phyloP scores from a whole-genome alignment of 1,140 invertebrate genomes.

The Carposina sasakii region DNA sequence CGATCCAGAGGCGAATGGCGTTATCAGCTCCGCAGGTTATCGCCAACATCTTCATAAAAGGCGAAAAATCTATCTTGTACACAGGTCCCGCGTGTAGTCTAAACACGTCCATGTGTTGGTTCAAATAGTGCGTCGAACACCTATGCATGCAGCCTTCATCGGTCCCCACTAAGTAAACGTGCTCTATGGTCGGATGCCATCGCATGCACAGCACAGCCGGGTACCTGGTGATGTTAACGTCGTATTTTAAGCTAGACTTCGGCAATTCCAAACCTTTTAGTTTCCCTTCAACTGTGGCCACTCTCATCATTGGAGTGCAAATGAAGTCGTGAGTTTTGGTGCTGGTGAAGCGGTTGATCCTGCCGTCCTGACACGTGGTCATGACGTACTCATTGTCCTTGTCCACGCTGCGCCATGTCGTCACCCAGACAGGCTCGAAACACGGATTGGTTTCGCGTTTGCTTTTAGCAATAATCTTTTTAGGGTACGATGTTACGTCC shows the following conservation, averaged over 20 bases:
- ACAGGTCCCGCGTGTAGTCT: slow-evolving; percentile 86
- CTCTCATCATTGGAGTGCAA: slow-evolving; percentile 75
- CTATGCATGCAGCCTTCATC: slow-evolving; percentile 88
- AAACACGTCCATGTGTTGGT: slow-evolving; percentile 80
- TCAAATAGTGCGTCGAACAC: slow-evolving; percentile 78
- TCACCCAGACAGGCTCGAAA: slow-evolving; percentile 80
- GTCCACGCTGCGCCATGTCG: slow-evolving; percentile 71
- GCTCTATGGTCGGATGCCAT: slow-evolving; percentile 77
- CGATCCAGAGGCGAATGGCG: slow-evolving; percentile 84
- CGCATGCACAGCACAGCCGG: slow-evolving; percentile 76
- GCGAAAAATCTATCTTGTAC: slow-evolving; percentile 84
- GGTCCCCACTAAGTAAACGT: slow-evolving; percentile 85
- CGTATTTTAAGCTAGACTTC: slow-evolving; percentile 58
- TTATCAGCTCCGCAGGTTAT: slow-evolving; percentile 90
- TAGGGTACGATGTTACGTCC: slow-evolving; percentile 75
- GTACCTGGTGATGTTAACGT: slow-evolving; percentile 72
- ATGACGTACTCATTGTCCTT: slow-evolving; percentile 66
- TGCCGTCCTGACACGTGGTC: slow-evolving; percentile 74
- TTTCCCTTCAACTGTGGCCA: slow-evolving; percentile 76
- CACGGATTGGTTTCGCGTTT: slow-evolving; percentile 71
- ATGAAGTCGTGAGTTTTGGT: slow-evolving; percentile 73
- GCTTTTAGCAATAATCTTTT: slow-evolving; percentile 72
- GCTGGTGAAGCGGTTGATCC: slow-evolving; percentile 71
- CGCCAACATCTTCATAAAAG: slow-evolving; percentile 82
- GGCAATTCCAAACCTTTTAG: slow-evolving; percentile 73